Conservation (phyloP, 1,140 invertebrate genomes). For the Cyclina sinensis region DNA sequence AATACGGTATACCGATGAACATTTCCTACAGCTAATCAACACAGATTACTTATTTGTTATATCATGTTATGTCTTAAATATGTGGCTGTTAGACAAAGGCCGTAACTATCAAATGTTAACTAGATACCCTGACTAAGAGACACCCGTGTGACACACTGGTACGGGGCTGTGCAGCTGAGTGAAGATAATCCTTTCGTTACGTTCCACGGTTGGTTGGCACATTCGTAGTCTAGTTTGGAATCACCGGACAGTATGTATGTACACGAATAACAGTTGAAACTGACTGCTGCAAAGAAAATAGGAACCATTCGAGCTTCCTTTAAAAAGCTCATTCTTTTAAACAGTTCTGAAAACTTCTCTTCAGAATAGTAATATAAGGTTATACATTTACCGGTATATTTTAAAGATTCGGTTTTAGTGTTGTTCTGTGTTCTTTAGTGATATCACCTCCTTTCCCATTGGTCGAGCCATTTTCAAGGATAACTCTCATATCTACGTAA, state of each 20-base stretch:
- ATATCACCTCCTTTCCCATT: too few relatives aligned
- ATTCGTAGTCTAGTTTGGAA: constrained; percentile 7
- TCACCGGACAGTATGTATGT: constrained; percentile 38
- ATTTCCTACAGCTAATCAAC: too few relatives aligned
- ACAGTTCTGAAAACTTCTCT: neutral
- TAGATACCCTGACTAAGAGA: constrained; percentile 24
- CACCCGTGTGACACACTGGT: constrained; percentile 7
- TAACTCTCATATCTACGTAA: too few relatives aligned
- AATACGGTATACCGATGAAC: too few relatives aligned
- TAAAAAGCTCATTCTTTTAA: neutral
- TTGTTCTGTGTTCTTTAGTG: too few relatives aligned
- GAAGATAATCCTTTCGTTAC: neutral
- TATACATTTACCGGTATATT: neutral
- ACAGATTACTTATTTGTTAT: too few relatives aligned
- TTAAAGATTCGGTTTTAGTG: too few relatives aligned
- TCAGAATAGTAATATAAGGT: neutral
- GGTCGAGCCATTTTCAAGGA: too few relatives aligned
- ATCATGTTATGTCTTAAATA: too few relatives aligned
- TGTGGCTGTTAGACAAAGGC: too few relatives aligned
- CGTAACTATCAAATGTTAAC: too few relatives aligned
- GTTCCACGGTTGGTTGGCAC: constrained; percentile 9
- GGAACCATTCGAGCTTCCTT: neutral
- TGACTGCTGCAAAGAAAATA: neutral
- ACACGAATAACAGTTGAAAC: constrained; percentile 29
- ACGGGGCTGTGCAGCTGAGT: neutral